Percentiles rank a stretch among this genome's conserved stretches.
Conservation (phyloP, 2,797 vertebrate genomes). For the Simalia tracyae region DNA sequence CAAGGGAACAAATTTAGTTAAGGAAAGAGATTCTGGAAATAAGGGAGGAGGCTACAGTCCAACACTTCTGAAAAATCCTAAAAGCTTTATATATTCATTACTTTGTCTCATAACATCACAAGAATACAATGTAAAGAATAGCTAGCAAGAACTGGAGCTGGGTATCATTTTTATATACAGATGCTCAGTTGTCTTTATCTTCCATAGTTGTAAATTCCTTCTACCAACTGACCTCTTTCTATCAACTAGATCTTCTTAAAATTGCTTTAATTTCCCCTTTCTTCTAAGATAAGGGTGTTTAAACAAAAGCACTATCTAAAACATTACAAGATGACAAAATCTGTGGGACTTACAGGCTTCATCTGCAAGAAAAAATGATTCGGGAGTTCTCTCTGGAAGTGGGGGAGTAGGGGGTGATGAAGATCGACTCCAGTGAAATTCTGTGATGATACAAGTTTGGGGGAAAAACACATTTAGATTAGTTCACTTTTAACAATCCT, state of each 20-base stretch:
- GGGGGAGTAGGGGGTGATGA: conserved; percentile 82
- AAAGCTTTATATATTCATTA: background rate
- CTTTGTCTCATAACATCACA: background rate
- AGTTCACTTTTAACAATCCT: conserved; percentile 1
- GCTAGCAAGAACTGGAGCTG: background rate
- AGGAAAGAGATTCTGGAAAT: no score
- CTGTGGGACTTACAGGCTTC: conserved; percentile 75
- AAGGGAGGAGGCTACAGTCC: background rate
- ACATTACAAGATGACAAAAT: background rate
- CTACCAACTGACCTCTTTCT: background rate
- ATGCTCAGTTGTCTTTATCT: background rate
- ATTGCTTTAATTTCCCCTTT: background rate
- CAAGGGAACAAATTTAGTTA: no score
- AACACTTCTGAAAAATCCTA: background rate
- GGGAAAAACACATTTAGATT: background rate
- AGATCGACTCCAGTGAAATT: conserved; percentile 52
- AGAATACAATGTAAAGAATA: background rate
- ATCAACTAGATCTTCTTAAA: background rate
- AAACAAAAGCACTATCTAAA: background rate
- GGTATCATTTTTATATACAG: background rate
- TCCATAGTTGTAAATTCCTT: background rate
- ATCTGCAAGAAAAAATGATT: conserved; percentile 83
- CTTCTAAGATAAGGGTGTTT: background rate
- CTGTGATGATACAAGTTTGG: conserved; percentile 40
- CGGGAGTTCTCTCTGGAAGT: conserved; percentile 89